Evolutionary conservation across 2,888 invertebrate genomes (phyloP).

Genomic region (Volucella inanis): DNA sequence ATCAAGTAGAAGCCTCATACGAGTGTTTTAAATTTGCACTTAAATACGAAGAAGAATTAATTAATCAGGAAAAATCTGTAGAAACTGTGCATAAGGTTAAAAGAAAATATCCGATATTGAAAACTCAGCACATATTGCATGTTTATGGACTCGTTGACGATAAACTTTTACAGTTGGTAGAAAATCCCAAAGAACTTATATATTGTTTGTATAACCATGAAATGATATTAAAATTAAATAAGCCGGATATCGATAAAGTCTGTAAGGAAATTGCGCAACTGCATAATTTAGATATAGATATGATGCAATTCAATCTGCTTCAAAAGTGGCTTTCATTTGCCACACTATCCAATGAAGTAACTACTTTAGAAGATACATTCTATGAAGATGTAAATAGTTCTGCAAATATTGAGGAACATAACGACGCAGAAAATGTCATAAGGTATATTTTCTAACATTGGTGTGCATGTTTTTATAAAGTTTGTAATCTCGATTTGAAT

Average conservation of each 20-base stretch:
- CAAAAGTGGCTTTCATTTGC: constrained; percentile 82
- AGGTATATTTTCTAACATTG: constrained; percentile 72
- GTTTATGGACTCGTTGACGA: constrained; percentile 81
- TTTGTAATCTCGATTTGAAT: constrained; percentile 2
- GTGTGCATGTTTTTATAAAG: neutral
- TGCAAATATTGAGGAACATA: constrained; percentile 72
- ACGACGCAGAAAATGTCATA: constrained; percentile 80
- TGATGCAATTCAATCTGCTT: constrained; percentile 80
- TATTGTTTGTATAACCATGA: constrained; percentile 81
- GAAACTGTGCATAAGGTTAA: constrained; percentile 81
- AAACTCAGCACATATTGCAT: constrained; percentile 82
- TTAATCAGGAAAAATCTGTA: constrained; percentile 78
- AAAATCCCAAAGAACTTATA: constrained; percentile 81
- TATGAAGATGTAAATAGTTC: constrained; percentile 80
- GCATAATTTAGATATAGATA: constrained; percentile 79
- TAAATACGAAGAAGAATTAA: constrained; percentile 77
- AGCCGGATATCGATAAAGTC: constrained; percentile 81
- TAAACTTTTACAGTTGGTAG: constrained; percentile 80
- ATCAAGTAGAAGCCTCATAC: constrained; percentile 82
- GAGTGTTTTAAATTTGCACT: constrained; percentile 82
- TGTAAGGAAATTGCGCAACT: constrained; percentile 80
- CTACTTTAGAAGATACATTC: constrained; percentile 81
- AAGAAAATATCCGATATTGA: constrained; percentile 82
- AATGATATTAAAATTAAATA: constrained; percentile 79
- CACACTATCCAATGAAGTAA: constrained; percentile 77